Conservation (phyloP, 2,113 vertebrate genomes). For the Oncorhynchus mykiss region DNA sequence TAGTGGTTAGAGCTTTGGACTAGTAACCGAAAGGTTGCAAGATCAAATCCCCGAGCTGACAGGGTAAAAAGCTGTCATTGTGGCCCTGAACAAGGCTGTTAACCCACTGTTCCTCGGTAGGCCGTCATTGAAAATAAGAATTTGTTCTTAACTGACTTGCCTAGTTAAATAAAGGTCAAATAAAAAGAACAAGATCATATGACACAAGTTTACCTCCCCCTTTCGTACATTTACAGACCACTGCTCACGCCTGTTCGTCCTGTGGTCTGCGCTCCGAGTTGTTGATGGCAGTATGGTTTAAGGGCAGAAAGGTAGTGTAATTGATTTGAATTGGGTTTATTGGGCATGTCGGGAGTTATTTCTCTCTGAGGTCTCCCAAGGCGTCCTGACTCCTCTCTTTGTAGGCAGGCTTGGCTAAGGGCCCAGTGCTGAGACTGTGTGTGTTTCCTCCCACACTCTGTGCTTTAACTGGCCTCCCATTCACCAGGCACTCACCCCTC, state of each 20-base stretch:
- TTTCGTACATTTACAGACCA: conserved; percentile 31
- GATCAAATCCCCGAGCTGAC: no score
- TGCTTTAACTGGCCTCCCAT: conserved; percentile 39
- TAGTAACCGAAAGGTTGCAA: no score
- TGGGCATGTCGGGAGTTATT: conserved; percentile 67
- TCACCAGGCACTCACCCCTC: conserved; percentile 39
- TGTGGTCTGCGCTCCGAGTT: neutral
- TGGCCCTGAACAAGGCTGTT: no score
- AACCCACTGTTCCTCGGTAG: no score
- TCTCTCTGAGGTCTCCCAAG: conserved; percentile 67
- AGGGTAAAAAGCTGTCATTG: no score
- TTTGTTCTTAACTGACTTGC: no score
- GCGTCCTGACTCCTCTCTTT: conserved; percentile 39
- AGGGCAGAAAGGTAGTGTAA: conserved; percentile 37
- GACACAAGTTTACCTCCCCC: neutral
- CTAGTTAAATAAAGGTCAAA: no score
- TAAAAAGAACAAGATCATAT: no score
- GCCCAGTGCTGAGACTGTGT: conserved; percentile 26
- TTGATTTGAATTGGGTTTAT: conserved; percentile 69
- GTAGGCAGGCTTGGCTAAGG: conserved; percentile 52
- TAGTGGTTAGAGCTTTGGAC: no score
- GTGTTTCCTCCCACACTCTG: neutral
- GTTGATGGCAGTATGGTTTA: conserved; percentile 23
- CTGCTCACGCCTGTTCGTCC: conserved; percentile 36
- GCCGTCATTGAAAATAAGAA: no score